phyloP scores from a whole-genome alignment of 2,888 invertebrate genomes.

The Yponomeuta malinellus region DNA sequence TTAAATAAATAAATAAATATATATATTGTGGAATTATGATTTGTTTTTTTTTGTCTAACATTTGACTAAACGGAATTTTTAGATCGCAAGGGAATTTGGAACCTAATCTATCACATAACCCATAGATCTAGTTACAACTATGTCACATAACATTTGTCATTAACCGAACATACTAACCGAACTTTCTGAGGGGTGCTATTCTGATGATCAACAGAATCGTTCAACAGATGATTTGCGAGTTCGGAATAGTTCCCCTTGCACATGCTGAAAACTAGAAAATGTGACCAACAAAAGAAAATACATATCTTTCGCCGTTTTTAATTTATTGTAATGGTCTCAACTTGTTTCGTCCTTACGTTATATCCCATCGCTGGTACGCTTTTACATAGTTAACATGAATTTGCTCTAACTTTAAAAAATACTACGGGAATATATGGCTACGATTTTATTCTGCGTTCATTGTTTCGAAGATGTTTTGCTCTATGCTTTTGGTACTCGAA shows the following conservation, averaged over 20 bases:
- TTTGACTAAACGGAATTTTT: too few relatives aligned
- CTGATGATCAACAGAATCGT: background rate
- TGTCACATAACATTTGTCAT: background rate
- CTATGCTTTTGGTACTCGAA: too few relatives aligned
- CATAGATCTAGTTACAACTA: background rate
- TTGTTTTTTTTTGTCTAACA: too few relatives aligned
- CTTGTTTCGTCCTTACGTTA: background rate
- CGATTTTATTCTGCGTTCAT: background rate
- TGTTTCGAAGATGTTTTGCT: background rate
- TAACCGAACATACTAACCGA: background rate
- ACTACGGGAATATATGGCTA: background rate
- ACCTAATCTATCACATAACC: background rate
- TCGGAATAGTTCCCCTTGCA: background rate
- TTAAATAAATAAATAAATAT: too few relatives aligned
- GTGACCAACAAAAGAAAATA: constrained; percentile 21
- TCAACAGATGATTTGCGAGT: background rate
- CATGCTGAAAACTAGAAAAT: background rate
- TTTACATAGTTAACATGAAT: constrained; percentile 5
- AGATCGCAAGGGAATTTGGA: background rate
- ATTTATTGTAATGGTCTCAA: background rate
- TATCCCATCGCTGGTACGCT: constrained; percentile 11
- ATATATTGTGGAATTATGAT: too few relatives aligned
- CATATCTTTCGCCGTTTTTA: background rate
- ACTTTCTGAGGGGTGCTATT: background rate
- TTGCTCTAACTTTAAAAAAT: background rate